Percentiles rank a stretch among this genome's conserved stretches.
phyloP scores from a whole-genome alignment of 2,113 vertebrate species.

The Protobothrops mucrosquamatus region DNA sequence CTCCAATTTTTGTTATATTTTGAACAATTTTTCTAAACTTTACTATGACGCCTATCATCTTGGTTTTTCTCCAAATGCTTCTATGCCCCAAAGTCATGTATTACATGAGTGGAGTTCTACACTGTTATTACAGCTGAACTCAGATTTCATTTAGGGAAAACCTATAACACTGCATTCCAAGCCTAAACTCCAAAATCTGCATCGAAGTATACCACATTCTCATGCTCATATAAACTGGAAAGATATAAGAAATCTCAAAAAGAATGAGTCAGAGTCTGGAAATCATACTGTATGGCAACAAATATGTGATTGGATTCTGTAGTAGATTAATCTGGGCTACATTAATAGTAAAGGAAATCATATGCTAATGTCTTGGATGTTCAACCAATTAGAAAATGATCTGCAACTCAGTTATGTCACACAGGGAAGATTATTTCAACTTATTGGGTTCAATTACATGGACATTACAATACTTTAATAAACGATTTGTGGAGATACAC shows the following conservation, averaged over 20 bases:
- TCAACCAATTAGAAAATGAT: neutral
- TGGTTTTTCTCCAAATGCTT: neutral
- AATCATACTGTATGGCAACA: neutral
- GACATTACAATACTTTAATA: neutral
- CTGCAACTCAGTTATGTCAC: neutral
- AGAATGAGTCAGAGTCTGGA: conserved; percentile 22
- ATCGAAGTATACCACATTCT: conserved; percentile 2
- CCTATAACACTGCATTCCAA: neutral
- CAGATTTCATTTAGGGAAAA: conserved; percentile 7
- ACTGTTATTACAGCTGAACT: neutral
- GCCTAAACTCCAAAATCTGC: neutral
- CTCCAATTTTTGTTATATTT: neutral
- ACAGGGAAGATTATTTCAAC: neutral
- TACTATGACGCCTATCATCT: neutral
- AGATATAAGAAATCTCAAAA: conserved; percentile 2
- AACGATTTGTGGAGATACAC: neutral
- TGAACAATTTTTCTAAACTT: neutral
- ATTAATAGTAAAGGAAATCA: neutral
- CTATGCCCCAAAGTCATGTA: neutral
- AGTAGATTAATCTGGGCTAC: neutral
- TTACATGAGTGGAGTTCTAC: neutral
- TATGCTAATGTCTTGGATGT: neutral
- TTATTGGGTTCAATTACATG: neutral
- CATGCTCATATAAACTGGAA: conserved; percentile 14
- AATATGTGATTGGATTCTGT: neutral